Base-by-base conservation (phyloP, 2,888 invertebrate genomes). In the Orchesella flavescens region DNA sequence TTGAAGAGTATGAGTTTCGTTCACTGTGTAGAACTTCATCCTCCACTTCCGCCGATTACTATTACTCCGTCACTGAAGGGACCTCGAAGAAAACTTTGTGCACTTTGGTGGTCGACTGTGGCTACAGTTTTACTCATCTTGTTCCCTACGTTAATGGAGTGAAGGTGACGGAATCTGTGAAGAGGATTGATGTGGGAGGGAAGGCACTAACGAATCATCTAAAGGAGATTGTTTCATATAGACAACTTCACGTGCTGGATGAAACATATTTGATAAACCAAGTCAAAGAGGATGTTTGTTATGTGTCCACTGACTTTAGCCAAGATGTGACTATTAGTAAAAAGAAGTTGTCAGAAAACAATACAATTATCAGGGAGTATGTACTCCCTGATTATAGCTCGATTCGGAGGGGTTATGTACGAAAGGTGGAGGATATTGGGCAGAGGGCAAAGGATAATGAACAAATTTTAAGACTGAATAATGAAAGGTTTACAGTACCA, bases 221-320 rank as follows among this genome's bases (percentile, higher is more conserved):
- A 65, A 99, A 99, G 90, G 99, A 99, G 90, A 93, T 98, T 17
- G 94, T 99, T 87, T 99, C 99, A 0, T 99, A 99, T 90, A 92
- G 94, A 59, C 98, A 99, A 89, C 91, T 99, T 63, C 97, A 99
- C 91, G 98, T 99, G 0, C 97, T 98, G 97, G 98, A 99, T 90
- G 99, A 99, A 90, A 97, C 98, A 0, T 97, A 96, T 91, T 97
- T 99, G 0, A 75, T 99, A 66, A 99, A 99, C 91, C 98, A 99
- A 91, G 95, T 95, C 0, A 99, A 99, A 90, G 99, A 99, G 91
- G 99, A 99, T 90, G 94, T 95, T 0, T 99, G 99, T 90, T 99
- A 94, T 91, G 97, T 99, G 0, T 94, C 98, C 0, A 92, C 93
- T 87, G 92, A 98, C 89, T 97, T 97, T 89, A 93, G 93, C 89